Evolutionary conservation across 2,113 vertebrate genomes (phyloP).

Genomic region (Eudyptes chrysolophus): DNA sequence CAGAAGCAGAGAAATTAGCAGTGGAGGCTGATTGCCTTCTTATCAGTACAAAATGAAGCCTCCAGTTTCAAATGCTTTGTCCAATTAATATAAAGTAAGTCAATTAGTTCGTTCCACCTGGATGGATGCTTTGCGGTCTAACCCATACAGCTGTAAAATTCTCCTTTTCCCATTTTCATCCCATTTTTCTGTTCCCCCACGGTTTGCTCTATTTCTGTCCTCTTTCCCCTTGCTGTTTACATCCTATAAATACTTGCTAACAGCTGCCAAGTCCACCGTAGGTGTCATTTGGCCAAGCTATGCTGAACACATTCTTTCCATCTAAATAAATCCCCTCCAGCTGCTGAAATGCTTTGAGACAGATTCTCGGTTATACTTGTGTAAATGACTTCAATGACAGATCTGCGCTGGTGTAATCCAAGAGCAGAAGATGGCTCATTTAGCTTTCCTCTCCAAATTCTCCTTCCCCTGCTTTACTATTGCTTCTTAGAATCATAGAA

Average conservation of each 20-base stretch:
- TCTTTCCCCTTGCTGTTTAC: slow-evolving; percentile 36
- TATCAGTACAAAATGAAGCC: neutral
- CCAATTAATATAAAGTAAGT: neutral
- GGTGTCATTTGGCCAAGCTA: slow-evolving; percentile 34
- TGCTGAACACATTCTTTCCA: slow-evolving; percentile 52
- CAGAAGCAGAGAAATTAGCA: neutral
- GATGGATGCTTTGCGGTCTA: neutral
- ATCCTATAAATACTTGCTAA: slow-evolving; percentile 34
- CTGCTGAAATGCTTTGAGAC: slow-evolving; percentile 35
- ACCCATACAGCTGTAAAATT: neutral
- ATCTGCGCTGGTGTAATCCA: neutral
- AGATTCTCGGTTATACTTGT: neutral
- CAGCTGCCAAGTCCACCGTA: slow-evolving; percentile 38
- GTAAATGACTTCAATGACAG: neutral
- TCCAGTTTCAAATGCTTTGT: neutral
- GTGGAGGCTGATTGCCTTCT: fast-evolving
- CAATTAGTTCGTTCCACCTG: neutral
- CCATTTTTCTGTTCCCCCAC: neutral
- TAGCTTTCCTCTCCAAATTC: neutral
- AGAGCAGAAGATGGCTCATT: neutral
- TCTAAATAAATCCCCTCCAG: slow-evolving; percentile 49
- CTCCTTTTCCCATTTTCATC: neutral
- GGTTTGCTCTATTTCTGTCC: neutral
- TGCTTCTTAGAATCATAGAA: neutral
- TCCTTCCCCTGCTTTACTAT: neutral